Evolutionary conservation across 2,888 invertebrate species (phyloP).

Genomic region (Malacosoma neustria): DNA sequence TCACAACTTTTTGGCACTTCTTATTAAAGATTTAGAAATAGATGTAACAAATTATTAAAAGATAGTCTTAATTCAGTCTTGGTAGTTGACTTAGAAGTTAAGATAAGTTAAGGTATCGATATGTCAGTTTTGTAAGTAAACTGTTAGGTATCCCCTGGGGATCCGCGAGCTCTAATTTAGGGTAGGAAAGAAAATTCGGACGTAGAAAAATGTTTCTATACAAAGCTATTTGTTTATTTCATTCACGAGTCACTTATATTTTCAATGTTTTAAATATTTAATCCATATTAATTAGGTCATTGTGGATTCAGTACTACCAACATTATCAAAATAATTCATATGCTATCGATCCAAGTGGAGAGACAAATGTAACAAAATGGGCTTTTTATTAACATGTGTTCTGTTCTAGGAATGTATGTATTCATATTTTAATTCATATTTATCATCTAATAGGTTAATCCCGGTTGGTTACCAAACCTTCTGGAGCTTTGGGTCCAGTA

Average conservation of each 20-base stretch:
- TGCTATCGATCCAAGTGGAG: conserved; percentile 25
- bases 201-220: conserved; percentile 18
- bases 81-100: conserved; percentile 42
- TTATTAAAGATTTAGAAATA: conserved; percentile 12
- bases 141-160: conserved; percentile 13
- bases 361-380: background rate
- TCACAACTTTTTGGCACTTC: conserved; percentile 11
- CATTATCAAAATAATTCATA: conserved; percentile 8
- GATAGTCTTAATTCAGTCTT: conserved; percentile 53
- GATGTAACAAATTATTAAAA: conserved; percentile 22
- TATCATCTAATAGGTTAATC: no score
- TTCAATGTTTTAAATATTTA: no score
- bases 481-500: no score
- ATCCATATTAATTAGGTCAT: conserved; percentile 22
- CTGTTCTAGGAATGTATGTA: no score
- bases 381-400: background rate
- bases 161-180: conserved; percentile 12
- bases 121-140: conserved; percentile 43
- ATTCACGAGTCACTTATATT: no score
- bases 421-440: no score
- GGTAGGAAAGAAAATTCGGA: conserved; percentile 16
- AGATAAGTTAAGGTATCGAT: conserved; percentile 42
- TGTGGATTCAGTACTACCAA: conserved; percentile 11
- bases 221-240: background rate
- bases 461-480: no score